Evolutionary conservation across 2,797 vertebrate species (phyloP).

Genomic region (Rhinophrynus dorsalis): DNA sequence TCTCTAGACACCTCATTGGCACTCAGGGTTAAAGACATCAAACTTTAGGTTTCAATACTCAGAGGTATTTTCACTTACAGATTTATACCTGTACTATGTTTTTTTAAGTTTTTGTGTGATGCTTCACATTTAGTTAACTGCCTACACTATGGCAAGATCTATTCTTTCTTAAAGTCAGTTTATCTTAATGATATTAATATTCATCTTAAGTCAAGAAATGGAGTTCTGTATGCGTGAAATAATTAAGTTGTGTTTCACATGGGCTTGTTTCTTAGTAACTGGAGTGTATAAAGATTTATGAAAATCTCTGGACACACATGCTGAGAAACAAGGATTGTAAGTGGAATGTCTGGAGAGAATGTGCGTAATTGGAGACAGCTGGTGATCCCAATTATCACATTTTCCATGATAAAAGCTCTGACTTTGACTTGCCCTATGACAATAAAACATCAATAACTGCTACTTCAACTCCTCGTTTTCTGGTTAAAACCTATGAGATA

Average conservation of each 20-base stretch:
- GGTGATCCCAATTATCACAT: slow-evolving; percentile 1
- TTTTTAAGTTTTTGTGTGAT: too few relatives aligned
- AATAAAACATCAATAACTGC: background rate
- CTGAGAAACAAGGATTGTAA: background rate
- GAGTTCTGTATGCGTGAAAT: background rate
- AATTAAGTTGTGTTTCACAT: background rate
- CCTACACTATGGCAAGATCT: too few relatives aligned
- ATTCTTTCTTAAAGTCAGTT: too few relatives aligned
- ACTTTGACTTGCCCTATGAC: background rate
- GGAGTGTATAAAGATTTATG: background rate
- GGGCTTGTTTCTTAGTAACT: slow-evolving; percentile 7
- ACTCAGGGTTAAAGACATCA: too few relatives aligned
- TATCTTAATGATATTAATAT: too few relatives aligned
- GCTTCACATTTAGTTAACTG: too few relatives aligned
- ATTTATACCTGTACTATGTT: too few relatives aligned
- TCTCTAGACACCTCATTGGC: too few relatives aligned
- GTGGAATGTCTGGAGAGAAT: background rate
- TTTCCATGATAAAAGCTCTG: background rate
- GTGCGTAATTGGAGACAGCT: background rate
- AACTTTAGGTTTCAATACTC: too few relatives aligned
- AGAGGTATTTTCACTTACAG: too few relatives aligned
- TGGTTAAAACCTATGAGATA: background rate
- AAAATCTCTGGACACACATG: background rate
- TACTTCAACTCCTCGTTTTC: background rate
- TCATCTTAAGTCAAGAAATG: too few relatives aligned